A percentile compares a stretch with the other conserved stretches of the same genome.
Conservation (phyloP, 2,888 invertebrate species). For the Perithous albicinctus region DNA sequence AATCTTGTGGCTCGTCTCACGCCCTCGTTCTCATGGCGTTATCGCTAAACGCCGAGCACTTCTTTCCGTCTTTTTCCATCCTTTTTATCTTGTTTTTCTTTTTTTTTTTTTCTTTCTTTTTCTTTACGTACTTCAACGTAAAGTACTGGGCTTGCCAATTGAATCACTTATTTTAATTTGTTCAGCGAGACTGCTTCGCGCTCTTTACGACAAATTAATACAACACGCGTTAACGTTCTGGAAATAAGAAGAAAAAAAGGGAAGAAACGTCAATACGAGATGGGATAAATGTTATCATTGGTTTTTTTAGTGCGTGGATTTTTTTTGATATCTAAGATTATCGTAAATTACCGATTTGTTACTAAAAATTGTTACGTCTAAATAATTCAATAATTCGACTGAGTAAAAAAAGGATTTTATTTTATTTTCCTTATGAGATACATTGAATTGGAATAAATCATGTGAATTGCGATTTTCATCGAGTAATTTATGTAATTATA, state of each 20-base stretch:
- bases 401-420: too few relatives aligned
- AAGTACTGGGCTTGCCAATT: constrained; percentile 49
- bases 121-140: neutral
- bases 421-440: too few relatives aligned
- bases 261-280: neutral
- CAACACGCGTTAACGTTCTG: neutral
- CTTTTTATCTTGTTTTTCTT: too few relatives aligned
- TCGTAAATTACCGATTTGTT: too few relatives aligned
- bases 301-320: neutral
- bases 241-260: constrained; percentile 11
- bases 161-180: constrained; percentile 52
- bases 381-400: too few relatives aligned
- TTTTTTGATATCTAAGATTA: constrained; percentile 53
- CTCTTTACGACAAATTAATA: constrained; percentile 39
- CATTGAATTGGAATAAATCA: too few relatives aligned
- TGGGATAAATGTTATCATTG: too few relatives aligned
- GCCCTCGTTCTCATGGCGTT: constrained; percentile 74
- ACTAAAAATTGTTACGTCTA: too few relatives aligned
- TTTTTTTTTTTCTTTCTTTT: too few relatives aligned
- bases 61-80: constrained; percentile 26
- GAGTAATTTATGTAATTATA: too few relatives aligned
- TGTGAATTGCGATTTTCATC: too few relatives aligned
- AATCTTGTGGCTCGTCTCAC: constrained; percentile 72
- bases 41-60: constrained; percentile 63
- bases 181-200: constrained; percentile 32